Base-by-base conservation (phyloP, 2,113 vertebrate species). In the Onychostruthus taczanowskii region DNA sequence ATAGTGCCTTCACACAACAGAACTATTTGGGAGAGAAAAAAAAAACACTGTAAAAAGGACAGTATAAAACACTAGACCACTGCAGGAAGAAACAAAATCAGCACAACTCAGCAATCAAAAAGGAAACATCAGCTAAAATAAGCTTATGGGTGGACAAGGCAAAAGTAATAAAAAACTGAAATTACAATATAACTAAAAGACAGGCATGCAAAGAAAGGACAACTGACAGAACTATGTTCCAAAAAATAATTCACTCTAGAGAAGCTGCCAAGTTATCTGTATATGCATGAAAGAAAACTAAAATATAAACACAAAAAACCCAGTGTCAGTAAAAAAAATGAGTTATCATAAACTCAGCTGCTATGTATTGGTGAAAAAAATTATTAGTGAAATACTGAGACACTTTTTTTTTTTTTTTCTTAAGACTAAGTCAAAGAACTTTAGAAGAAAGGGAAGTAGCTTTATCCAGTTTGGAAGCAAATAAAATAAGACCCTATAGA, bases 41-140 rank as follows among this genome's bases (percentile, higher is more conserved):
- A 59, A 75, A 55, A 47, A 35, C 28, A 81, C 2, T 33, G 24
- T 53, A 12, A 69, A 87, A 78, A 61, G 7, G n/a, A 59, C 33
- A 37, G 14, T 12, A 26, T 44, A 59, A 90, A 8, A 58, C 26
- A 53, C 11, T 30, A 41, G 16, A 13, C 21, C 8, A 41, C 64
- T 72, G 23, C 46, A 23, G 49, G n/a, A 77, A 74, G 73, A 66
- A 83, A 93, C 46, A 84, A 83, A 84, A 85, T 62, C 56, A 89
- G 78, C 84, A 79, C 74, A 81, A 76, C 64, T 89, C 90, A 73
- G 84, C 47, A 78, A 93, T 62, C 76, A 78, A 94, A 85, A 95
- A 96, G 95, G 87, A 97, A 96, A 92, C 1, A 43, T 80, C 66
- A 78, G 79, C 91, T 96, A 96, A 95, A 97, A 97, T 94, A 96